Evolutionary conservation across 2,888 invertebrate genomes (phyloP).

Genomic region (Drosophila peninsularis): DNA sequence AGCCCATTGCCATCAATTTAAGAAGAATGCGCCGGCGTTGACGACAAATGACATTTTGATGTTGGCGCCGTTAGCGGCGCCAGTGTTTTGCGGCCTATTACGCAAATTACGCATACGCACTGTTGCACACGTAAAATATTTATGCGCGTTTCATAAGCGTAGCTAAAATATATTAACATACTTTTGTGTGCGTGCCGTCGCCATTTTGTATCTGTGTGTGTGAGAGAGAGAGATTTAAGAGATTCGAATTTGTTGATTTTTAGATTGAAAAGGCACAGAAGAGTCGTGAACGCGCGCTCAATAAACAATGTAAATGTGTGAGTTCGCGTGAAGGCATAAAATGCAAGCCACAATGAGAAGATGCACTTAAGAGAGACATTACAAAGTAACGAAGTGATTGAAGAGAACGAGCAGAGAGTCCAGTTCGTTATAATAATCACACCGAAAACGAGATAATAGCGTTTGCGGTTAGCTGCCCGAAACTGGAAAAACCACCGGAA

Average conservation of each 20-base stretch:
- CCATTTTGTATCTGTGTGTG: constrained; percentile 6
- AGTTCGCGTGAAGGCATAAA: constrained; percentile 41
- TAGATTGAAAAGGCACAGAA: constrained; percentile 20
- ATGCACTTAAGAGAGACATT: constrained; percentile 37
- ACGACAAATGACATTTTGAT: constrained; percentile 64
- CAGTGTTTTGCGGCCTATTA: constrained; percentile 68
- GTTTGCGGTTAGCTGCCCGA: constrained; percentile 28
- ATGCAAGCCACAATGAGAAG: constrained; percentile 41
- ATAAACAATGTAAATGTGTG: constrained; percentile 45
- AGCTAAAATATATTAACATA: constrained; percentile 59
- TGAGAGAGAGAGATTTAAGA: constrained; percentile 2
- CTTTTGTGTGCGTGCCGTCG: constrained; percentile 38
- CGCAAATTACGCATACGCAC: constrained; percentile 75
- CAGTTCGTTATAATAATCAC: constrained; percentile 14
- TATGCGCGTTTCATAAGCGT: constrained; percentile 60
- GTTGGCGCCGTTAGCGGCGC: constrained; percentile 49
- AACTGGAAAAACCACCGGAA: constrained; percentile 47
- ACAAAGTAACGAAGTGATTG: constrained; percentile 25
- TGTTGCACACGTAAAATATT: constrained; percentile 74
- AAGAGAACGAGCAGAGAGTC: constrained; percentile 21
- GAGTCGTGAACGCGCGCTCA: constrained; percentile 19
- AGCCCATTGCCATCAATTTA: constrained; percentile 45
- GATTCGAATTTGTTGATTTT: constrained; percentile 18
- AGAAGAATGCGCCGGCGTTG: constrained; percentile 22
- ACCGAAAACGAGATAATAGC: constrained; percentile 20